A percentile compares a stretch with the other conserved stretches of the same genome.
Evolutionary conservation across 2,113 vertebrate species (phyloP).

Genomic region (Lethenteron camtschaticum): DNA sequence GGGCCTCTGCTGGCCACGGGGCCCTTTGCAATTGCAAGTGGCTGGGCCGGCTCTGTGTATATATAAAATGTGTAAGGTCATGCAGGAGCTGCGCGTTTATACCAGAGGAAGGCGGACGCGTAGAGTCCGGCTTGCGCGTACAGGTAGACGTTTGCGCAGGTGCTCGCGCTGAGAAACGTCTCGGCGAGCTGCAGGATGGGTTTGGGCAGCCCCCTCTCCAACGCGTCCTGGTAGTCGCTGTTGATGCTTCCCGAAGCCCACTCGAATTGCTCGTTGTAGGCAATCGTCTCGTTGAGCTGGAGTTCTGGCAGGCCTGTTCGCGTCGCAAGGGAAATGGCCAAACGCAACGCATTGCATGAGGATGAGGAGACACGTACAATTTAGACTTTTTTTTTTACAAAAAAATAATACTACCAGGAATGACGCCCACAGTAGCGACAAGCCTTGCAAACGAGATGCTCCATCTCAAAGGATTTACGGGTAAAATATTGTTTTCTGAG

Average conservation of each 20-base stretch:
- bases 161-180: constrained; percentile 45
- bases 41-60: too few species aligned
- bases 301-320: constrained; percentile 44
- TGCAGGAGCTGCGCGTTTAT: constrained; percentile 11
- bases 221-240: constrained; percentile 28
- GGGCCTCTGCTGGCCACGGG: too few species aligned
- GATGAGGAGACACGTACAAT: too few species aligned
- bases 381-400: too few species aligned
- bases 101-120: constrained; percentile 60
- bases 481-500: too few species aligned
- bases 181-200: constrained; percentile 76
- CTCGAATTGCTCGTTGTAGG: constrained; percentile 69
- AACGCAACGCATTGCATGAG: too few species aligned
- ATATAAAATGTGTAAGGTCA: background rate
- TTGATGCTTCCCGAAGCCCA: constrained; percentile 33
- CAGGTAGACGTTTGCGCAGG: constrained; percentile 39
- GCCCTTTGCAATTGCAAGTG: too few species aligned
- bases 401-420: too few species aligned
- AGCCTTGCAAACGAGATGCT: too few species aligned
- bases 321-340: too few species aligned
- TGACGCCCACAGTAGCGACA: too few species aligned
- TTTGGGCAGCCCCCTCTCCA: constrained; percentile 51
- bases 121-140: constrained; percentile 55
- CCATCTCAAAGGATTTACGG: too few species aligned
- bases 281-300: constrained; percentile 73